Evolutionary conservation across 2,888 invertebrate genomes (phyloP), one percentile per base, ranked within the genome.

Genomic region (Monoplex corrugatus): DNA sequence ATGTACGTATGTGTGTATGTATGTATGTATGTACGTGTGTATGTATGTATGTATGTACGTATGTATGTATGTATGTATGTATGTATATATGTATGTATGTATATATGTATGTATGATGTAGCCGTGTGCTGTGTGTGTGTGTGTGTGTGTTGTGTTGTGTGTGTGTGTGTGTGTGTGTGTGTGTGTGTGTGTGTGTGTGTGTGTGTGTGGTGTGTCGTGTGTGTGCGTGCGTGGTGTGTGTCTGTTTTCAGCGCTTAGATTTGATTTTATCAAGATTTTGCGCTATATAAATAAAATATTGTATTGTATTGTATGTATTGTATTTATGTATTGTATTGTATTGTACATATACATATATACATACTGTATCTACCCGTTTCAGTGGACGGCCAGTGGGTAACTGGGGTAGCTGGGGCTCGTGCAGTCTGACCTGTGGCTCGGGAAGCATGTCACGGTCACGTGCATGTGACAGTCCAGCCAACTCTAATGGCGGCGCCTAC

Each of bases 371-470:
- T n/a, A n/a, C 50, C 3, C 57, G 10, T 10, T 2, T 2, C 57
- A 57, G 57, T 57, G 19, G 28, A 57, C 10, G 57, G 57, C 57
- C 19, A 28, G 19, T 57, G 57, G 57, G 57, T 28, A 57, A 57
- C 32, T 72, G 72, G 72, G 72, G n/a, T n/a, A n/a, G n/a, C 72
- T 72, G 72, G 72, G 72, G 72, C n/a, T 72, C 72, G 8, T 72
- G 72, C 72, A 32, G 72, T 8, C n/a, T 72, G 72, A 72, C 72
- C 10, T 72, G 72, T n/a, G 72, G n/a, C 28, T 28, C n/a, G 72
- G 72, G 72, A 28, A 72, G n/a, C 72, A 28, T n/a, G 72, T 28
- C 28, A 19, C 72, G 72, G n/a, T 28, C 72, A 10, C 72, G 72
- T 0, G n/a, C 23, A 28, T 72, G 72, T n/a, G 72, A 72, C 72